Percentiles rank a stretch among this genome's conserved stretches.
Conservation (phyloP, 2,113 vertebrate genomes). For the Plestiodon gilberti region DNA sequence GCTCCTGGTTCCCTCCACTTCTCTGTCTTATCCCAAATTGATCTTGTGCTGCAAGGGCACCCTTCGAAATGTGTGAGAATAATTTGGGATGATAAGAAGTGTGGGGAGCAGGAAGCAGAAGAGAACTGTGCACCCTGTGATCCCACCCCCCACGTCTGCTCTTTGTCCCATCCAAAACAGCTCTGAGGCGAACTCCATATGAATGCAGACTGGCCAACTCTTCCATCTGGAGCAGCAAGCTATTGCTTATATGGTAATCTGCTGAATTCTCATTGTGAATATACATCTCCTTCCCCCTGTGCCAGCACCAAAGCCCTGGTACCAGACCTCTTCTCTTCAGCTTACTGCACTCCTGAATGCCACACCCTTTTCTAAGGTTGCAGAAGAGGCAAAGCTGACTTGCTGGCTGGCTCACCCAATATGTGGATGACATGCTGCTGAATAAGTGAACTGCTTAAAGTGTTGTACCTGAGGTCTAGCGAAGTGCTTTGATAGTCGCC, state of each 20-base stretch:
- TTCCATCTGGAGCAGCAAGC: not conserved
- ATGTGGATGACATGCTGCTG: not conserved
- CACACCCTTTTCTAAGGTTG: not conserved
- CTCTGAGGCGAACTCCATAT: not conserved
- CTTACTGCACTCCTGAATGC: not conserved
- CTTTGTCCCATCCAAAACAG: not conserved
- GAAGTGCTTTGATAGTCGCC: not conserved
- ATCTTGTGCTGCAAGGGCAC: not conserved
- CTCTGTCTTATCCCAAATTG: not conserved
- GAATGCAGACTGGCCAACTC: not conserved
- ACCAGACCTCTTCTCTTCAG: not conserved
- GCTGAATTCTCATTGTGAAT: not conserved
- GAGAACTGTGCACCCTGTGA: not conserved
- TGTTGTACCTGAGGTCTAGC: not conserved
- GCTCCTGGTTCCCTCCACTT: not conserved
- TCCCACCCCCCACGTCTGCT: too few species aligned
- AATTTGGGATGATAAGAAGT: not conserved
- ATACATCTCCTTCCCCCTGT: not conserved
- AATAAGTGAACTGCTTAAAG: not conserved
- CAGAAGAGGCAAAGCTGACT: not conserved
- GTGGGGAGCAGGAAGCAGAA: not conserved
- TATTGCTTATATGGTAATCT: not conserved
- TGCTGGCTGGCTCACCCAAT: not conserved
- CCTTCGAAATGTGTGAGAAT: not conserved
- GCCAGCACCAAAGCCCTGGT: not conserved